Evolutionary conservation across 2,888 invertebrate genomes (phyloP), one percentile per base, ranked within the genome.

Genomic region (Melanostoma scalare): DNA sequence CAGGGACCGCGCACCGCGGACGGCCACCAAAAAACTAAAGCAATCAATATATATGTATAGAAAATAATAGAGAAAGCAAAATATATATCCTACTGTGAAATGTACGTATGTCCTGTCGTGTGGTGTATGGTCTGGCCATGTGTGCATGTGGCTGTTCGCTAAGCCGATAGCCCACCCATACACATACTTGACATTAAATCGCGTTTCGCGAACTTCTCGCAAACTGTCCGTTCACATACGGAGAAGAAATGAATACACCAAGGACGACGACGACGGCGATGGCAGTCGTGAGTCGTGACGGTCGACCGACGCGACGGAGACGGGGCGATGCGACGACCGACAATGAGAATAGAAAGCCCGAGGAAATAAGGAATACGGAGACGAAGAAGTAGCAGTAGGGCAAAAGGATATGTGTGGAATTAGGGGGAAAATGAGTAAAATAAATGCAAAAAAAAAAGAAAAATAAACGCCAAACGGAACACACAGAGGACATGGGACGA

Each of bases 221-320:
- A 84, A 84, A 84, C 84, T 84, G 84, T 79, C 84, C 84, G 79
- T 84, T 84, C 84, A 84, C 84, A 79, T 79, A 78, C 79, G 63
- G 79, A 55, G 84, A 79, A 84, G 78, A 79, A 84, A 84, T 84
- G 79, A 84, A 84, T 75, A 84, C 68, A 74, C 50, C 55, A 58
- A 68, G 67, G 74, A 77, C 63, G 56, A 61, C 46, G 56, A 65
- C 65, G 74, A 79, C 61, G 56, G 68, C 44, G 55, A 46, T 50
- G 33, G 40, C 60, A 36, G 56, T 38, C 55, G 35, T 20, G 20
- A 20, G 20, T 20, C 20, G 20, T 20, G 36, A 33, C 60, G 1
- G 35, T 30, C 63, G 63, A 31, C 20, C 38, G 56, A 5, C 8
- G 31, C 33, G 9, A 6, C 35, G 35, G 20, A 35, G 4, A 33